Evolutionary conservation across 2,797 vertebrate genomes (phyloP), one percentile per base, ranked within the genome.

Genomic region (Mormyrops boulengeri): DNA sequence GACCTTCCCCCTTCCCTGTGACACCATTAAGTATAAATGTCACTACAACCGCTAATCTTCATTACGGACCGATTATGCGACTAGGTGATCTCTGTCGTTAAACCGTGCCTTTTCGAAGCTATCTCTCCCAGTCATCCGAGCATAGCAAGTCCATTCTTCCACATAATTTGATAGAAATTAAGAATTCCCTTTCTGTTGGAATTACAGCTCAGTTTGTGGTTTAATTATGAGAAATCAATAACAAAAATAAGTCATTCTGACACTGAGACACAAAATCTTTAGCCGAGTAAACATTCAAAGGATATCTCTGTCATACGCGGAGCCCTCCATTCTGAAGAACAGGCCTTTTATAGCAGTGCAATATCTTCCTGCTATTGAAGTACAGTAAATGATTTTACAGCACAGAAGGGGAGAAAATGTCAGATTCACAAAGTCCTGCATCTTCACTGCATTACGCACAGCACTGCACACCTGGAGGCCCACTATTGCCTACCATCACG

Each of bases 201-300:
- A 90, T 90, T 80, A 47, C 50, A 55, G 88, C 82, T 87, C 19
- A 53, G 49, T 53, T 30, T 57, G 7, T 44, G 38, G 62, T 85
- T 88, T 87, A 89, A 89, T 90, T 80, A 90, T 80, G 34, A 57
- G 34, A 86, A 89, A 90, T 90, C 90, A 90, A 89, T 90, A 50
- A 62, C 30, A 87, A 77, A 77, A 80, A 90, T 89, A 77, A 89
- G 90, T 90, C 82, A 90, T 30, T 52, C 41, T 62, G 34, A 34
- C 90, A 80, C 60, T n/a, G 62, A 87, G 62, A 82, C 88, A 80
- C 34, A 77, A 87, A 90, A 90, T 86, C 50, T 87, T 89, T 86
- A 87, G 34, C 26, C 14, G 34, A 19, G 44, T 53, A 77, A 77
- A 53, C 30, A 90, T 66, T 34, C 84, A 57, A 90, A 55, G 57